Conservation (phyloP, 2,797 vertebrate genomes). For the Gallinago solitaria region DNA sequence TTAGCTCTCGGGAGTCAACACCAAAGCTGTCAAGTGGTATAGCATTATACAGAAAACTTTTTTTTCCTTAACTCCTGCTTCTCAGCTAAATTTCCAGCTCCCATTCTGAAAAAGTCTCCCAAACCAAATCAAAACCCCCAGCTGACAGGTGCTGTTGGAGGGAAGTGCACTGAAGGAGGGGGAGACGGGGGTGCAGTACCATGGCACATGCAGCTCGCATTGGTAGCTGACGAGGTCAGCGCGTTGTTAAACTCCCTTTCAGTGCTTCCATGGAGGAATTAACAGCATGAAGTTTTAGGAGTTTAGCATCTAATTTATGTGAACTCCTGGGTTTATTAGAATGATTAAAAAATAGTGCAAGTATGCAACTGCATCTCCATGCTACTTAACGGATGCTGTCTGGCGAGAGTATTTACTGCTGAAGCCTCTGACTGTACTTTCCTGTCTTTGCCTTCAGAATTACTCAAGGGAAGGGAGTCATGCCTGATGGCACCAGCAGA, state of each 20-base stretch:
- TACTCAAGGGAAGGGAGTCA: constrained; percentile 93
- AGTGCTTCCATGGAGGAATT: not conserved
- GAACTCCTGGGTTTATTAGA: not conserved
- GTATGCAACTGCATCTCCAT: not conserved
- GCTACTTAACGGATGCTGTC: not conserved
- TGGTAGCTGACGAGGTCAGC: not conserved
- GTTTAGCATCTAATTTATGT: not conserved
- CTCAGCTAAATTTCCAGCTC: not conserved
- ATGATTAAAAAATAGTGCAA: not conserved
- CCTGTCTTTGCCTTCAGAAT: constrained; percentile 77
- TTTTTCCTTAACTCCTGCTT: not conserved
- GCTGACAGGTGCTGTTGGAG: not conserved
- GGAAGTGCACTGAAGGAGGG: not conserved
- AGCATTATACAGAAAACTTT: not conserved
- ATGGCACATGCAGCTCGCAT: not conserved
- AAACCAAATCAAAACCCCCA: not conserved
- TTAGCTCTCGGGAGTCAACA: not conserved
- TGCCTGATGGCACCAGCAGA: constrained; percentile 92
- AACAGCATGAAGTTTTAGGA: not conserved
- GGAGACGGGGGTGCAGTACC: not conserved
- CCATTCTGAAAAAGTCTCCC: not conserved
- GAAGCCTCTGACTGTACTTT: not conserved
- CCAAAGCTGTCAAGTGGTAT: not conserved
- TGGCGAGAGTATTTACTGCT: not conserved
- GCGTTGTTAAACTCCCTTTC: not conserved